These are phyloP conservation scores for Hyphantria cunea DNA, from an alignment of 1,140 invertebrate species.

Conservation along the genomic window DNA sequence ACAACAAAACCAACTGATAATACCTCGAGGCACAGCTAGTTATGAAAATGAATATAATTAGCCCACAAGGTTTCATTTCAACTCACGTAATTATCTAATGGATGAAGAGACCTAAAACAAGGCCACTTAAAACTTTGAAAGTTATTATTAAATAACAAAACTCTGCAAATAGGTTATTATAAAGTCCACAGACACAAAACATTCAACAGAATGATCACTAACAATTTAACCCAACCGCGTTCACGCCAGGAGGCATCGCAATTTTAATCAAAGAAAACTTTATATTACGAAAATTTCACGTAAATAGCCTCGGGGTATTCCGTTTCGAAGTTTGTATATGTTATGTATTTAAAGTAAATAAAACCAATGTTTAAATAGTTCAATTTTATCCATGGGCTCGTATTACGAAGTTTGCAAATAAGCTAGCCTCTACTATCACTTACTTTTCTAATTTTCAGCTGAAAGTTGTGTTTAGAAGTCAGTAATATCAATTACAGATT, in stretches of 20 bases:
- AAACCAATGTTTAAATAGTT: constrained; percentile 30
- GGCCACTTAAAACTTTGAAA: too few relatives aligned
- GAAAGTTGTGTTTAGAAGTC: too few relatives aligned
- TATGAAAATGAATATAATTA: too few relatives aligned
- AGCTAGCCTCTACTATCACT: neutral
- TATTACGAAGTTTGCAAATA: constrained; percentile 12
- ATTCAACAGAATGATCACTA: constrained; percentile 5
- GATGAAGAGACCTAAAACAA: too few relatives aligned
- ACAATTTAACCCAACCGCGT: constrained; percentile 6
- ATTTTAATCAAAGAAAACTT: constrained; percentile 28
- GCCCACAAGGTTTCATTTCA: too few relatives aligned
- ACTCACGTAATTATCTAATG: too few relatives aligned
- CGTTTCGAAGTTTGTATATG: constrained; percentile 10
- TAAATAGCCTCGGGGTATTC: constrained; percentile 13
- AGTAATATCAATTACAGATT: too few relatives aligned
- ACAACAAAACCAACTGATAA: too few relatives aligned
- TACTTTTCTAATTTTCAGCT: too few relatives aligned
- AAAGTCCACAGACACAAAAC: constrained; percentile 3
- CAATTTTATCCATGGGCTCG: constrained; percentile 20
- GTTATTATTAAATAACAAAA: neutral
- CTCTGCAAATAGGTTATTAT: constrained; percentile 1
- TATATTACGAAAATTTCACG: constrained; percentile 27
- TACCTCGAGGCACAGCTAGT: too few relatives aligned
- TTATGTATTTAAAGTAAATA: neutral
- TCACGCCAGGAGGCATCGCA: constrained; percentile 2